These are phyloP conservation scores for Aegotheles bennettii DNA, from an alignment of 2,113 vertebrate genomes.

Conservation along the genomic window DNA sequence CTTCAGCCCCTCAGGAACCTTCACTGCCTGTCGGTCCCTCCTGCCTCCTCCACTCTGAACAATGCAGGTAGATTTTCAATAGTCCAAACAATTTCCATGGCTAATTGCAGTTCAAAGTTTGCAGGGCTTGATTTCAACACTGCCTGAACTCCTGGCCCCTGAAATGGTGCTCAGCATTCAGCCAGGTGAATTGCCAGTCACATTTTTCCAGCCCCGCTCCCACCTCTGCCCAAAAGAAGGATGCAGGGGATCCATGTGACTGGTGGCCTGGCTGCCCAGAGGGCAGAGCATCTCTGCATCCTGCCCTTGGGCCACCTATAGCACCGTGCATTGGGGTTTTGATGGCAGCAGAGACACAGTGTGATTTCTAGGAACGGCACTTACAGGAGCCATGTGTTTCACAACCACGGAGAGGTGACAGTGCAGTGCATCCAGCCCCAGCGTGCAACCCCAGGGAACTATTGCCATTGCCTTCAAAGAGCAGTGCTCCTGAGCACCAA, in stretches of 20 bases:
- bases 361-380: neutral
- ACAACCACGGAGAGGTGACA: neutral
- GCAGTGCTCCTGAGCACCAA: accelerated
- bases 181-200: neutral
- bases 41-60: neutral
- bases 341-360: accelerated
- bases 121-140: neutral
- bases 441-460: neutral
- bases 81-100: neutral
- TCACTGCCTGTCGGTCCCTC: neutral
- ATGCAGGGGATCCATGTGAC: neutral
- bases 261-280: accelerated
- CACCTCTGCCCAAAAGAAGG: neutral
- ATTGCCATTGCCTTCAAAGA: neutral
- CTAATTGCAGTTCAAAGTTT: neutral
- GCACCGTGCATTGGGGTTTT: accelerated
- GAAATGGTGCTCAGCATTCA: neutral
- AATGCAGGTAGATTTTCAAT: neutral
- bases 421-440: neutral
- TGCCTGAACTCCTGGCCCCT: neutral
- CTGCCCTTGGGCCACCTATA: neutral
- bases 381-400: neutral
- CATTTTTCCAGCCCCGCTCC: neutral
- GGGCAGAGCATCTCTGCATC: neutral
- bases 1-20: neutral